These are phyloP conservation scores for Gephyroberyx darwinii DNA, from an alignment of 2,797 vertebrate genomes.

Conservation along the genomic window DNA sequence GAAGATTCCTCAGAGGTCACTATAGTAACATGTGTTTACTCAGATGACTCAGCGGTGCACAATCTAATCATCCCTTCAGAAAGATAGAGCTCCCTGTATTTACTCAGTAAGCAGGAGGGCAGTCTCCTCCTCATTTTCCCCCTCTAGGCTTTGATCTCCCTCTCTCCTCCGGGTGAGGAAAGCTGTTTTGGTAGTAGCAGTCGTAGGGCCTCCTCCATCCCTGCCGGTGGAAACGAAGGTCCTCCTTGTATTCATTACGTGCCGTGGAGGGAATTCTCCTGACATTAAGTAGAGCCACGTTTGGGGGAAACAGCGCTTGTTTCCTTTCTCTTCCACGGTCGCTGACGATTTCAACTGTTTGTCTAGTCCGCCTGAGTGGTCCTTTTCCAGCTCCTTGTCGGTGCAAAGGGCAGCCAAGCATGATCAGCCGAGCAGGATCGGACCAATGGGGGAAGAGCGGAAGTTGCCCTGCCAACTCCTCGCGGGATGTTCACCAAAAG, in stretches of 20 bases:
- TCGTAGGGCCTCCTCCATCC: constrained; percentile 39
- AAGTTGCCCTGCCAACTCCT: constrained; percentile 36
- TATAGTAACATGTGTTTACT: constrained; percentile 57
- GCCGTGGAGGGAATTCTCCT: constrained; percentile 59
- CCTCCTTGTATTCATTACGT: constrained; percentile 59
- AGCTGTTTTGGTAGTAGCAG: constrained; percentile 61
- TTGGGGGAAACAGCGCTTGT: constrained; percentile 55
- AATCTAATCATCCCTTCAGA: constrained; percentile 63
- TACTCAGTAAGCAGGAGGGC: constrained; percentile 42
- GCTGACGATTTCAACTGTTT: constrained; percentile 62
- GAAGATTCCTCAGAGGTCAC: constrained; percentile 44
- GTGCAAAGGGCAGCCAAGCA: constrained; percentile 42
- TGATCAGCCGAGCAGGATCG: constrained; percentile 35
- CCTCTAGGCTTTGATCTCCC: constrained; percentile 48
- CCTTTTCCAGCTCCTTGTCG: constrained; percentile 55
- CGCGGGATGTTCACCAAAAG: constrained; percentile 22
- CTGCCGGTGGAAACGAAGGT: constrained; percentile 16
- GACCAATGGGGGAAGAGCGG: constrained; percentile 25
- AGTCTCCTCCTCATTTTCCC: constrained; percentile 42
- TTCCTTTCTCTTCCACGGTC: constrained; percentile 50
- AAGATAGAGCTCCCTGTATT: constrained; percentile 59
- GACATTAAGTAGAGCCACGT: constrained; percentile 69
- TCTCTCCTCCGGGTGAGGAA: constrained; percentile 27
- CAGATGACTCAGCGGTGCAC: constrained; percentile 49
- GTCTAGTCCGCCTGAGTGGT: constrained; percentile 24